phyloP scores from a whole-genome alignment of 2,113 vertebrate species.

The Hippocampus barbouri region DNA sequence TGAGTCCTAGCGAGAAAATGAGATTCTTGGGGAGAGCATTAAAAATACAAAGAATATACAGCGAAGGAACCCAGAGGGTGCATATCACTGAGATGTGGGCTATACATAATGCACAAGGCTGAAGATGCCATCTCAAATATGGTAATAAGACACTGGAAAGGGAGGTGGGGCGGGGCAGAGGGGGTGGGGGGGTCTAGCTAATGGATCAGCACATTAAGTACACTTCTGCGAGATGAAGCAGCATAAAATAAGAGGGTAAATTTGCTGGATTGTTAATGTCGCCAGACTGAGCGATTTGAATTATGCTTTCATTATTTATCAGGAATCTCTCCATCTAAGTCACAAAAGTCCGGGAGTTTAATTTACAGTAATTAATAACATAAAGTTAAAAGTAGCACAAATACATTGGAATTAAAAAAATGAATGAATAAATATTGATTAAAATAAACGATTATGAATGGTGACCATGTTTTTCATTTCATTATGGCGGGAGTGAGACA shows the following conservation, averaged over 20 bases:
- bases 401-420: not conserved
- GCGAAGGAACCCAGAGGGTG: constrained; percentile 44
- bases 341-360: not conserved
- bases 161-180: constrained; percentile 2
- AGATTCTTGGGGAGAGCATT: constrained; percentile 31
- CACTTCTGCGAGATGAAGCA: constrained; percentile 26
- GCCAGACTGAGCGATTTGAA: constrained; percentile 40
- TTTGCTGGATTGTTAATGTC: constrained; percentile 47
- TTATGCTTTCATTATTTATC: constrained; percentile 6
- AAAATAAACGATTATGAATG: too few species aligned
- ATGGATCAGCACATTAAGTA: constrained; percentile 20
- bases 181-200: constrained; percentile 21
- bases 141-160: constrained; percentile 43
- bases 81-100: constrained; percentile 33
- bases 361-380: not conserved
- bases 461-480: not conserved
- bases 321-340: not conserved
- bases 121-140: constrained; percentile 39
- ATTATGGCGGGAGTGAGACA: too few species aligned
- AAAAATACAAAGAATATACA: constrained; percentile 45
- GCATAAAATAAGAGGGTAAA: constrained; percentile 25
- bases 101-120: constrained; percentile 61
- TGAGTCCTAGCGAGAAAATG: constrained; percentile 26
- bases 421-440: too few species aligned
- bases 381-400: not conserved